Evolutionary conservation across 92 coral and sea anemone species (phyloP), one percentile per base, ranked within the genome.

Genomic region (Epizoanthus illoricatus): DNA sequence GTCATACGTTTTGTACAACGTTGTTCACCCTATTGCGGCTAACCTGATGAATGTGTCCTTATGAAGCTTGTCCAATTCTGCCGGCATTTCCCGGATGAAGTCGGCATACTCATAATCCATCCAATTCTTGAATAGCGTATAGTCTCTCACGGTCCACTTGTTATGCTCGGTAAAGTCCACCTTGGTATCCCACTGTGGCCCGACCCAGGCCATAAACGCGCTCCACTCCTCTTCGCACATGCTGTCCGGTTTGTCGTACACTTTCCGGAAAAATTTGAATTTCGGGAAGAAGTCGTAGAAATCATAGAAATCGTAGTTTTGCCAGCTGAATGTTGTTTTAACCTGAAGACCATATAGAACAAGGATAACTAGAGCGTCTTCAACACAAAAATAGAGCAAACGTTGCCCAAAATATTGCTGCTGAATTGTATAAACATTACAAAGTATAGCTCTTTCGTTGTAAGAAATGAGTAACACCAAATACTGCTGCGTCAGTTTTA

Each of bases 11-110:
- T n/a, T n/a, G n/a, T n/a, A n/a, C n/a, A n/a, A n/a, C 74, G n/a
- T 15, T 41, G 54, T 41, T 18, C 20, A 17, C 8, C 24, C 49
- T 61, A 17, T 60, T 58, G 20, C 39, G 40, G 43, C 60, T 57
- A 65, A 89, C 91, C 91, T 89, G 69, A 85, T 81, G 47, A 81
- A 89, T 19, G 79, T 75, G 47, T 85, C 91, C 75, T 89, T 70
- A 69, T 89, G 86, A 10, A 85, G 17, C 2, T 69, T 70, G 45
- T 0, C 10, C 19, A 28, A 47, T 9, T 58, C 60, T 36, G 0
- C 13, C 21, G 10, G 12, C 1, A 16, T 10, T 24, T 61, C 20
- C 49, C 0, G 19, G 6, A 0, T 1, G 52, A 73, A 88, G 18
- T 85, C 80, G 7, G 40, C 15, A 65, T 74, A 89, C 72, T 89